A percentile compares a stretch with the other conserved stretches of the same genome.
phyloP scores from a whole-genome alignment of 2,888 invertebrate species.

The Rhynchonema sp. region DNA sequence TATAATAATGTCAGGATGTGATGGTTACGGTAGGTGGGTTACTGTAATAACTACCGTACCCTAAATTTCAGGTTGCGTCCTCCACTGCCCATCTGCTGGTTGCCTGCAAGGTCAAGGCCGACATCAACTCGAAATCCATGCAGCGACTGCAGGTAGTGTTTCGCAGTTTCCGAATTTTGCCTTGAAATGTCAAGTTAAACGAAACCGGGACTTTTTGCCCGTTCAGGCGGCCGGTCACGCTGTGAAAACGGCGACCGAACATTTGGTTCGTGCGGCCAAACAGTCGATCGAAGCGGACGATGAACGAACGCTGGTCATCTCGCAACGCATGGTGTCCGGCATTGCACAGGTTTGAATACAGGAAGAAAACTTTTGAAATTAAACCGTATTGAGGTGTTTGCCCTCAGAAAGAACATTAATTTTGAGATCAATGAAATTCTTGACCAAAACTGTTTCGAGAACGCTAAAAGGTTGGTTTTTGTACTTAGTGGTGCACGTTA shows the following conservation, averaged over 20 bases:
- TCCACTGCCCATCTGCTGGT: slow-evolving; percentile 91
- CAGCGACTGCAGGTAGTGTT: slow-evolving; percentile 57
- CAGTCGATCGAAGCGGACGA: slow-evolving; percentile 76
- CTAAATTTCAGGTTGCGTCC: slow-evolving; percentile 62
- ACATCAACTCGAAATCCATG: slow-evolving; percentile 79
- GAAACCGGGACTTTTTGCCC: slow-evolving; percentile 32
- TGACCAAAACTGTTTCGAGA: too few relatives aligned
- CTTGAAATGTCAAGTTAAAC: background rate
- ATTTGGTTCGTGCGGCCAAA: slow-evolving; percentile 78
- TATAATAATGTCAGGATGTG: slow-evolving; percentile 2
- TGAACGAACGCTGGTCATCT: slow-evolving; percentile 69
- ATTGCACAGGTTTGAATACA: slow-evolving; percentile 70
- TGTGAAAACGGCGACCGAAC: slow-evolving; percentile 90
- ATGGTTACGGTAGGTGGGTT: too few relatives aligned
- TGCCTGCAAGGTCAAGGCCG: slow-evolving; percentile 96
- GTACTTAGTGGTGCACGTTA: background rate
- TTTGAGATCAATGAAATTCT: too few relatives aligned
- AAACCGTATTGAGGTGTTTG: too few relatives aligned
- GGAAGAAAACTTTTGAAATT: too few relatives aligned
- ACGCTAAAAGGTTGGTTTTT: too few relatives aligned
- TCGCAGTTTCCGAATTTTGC: background rate
- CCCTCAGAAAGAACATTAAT: too few relatives aligned
- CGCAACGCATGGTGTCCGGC: slow-evolving; percentile 80
- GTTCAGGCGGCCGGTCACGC: slow-evolving; percentile 83
- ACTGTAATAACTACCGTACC: too few relatives aligned